phyloP scores from a whole-genome alignment of 2,113 vertebrate genomes.

The Paralichthys olivaceus region DNA sequence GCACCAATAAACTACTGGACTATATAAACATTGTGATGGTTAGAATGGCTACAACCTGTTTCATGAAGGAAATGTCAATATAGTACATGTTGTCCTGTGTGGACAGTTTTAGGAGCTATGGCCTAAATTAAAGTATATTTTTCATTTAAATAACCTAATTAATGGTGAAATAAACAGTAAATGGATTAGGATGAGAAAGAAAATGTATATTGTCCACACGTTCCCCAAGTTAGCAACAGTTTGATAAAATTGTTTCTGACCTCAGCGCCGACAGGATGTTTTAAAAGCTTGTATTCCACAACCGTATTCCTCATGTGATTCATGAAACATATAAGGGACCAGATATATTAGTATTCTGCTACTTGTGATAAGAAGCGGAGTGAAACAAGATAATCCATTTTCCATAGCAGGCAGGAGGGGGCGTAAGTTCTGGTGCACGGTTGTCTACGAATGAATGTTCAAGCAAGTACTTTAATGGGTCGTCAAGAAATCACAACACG shows the following conservation, averaged over 20 bases:
- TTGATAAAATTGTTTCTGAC: neutral
- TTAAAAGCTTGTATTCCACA: neutral
- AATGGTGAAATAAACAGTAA: no score
- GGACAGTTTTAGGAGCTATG: no score
- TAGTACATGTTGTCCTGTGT: no score
- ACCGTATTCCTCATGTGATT: neutral
- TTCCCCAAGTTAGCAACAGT: no score
- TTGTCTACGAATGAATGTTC: constrained; percentile 6
- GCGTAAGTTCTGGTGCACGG: constrained; percentile 23
- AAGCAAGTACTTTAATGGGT: constrained; percentile 7
- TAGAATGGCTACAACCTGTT: no score
- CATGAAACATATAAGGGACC: neutral
- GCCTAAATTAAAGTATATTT: no score
- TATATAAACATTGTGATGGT: no score
- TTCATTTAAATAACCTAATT: no score
- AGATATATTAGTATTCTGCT: constrained; percentile 24
- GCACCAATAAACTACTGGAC: no score
- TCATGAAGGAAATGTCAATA: no score
- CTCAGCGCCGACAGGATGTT: neutral
- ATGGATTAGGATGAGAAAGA: no score
- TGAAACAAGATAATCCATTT: constrained; percentile 36
- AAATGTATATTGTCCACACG: no score
- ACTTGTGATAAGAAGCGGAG: constrained; percentile 11
- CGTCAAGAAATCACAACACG: constrained; percentile 8
- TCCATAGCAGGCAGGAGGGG: constrained; percentile 23